Evolutionary conservation across 2,888 invertebrate species (phyloP).

Genomic region (Synanthedon vespiformis): DNA sequence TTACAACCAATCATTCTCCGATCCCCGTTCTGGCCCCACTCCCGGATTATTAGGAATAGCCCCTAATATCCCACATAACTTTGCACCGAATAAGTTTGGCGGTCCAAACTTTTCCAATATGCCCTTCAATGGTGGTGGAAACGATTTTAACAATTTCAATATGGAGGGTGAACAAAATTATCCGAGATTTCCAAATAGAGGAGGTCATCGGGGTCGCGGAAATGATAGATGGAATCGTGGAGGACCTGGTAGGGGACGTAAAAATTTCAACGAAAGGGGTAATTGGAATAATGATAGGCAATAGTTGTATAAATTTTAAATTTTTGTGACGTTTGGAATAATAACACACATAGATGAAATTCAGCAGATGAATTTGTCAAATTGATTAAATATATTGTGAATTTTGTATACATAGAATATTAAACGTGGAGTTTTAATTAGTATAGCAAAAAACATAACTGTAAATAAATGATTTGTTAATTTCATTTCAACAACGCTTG

Average conservation of each 20-base stretch:
- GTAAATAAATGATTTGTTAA: too few species aligned
- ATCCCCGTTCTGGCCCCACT: constrained; percentile 58
- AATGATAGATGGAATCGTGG: constrained; percentile 62
- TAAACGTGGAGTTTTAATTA: too few species aligned
- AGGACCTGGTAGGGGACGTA: constrained; percentile 53
- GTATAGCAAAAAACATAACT: too few species aligned
- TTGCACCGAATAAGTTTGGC: constrained; percentile 46
- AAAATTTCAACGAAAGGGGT: constrained; percentile 63
- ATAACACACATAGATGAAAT: too few species aligned
- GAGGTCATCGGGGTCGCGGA: constrained; percentile 53
- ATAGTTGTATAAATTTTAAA: constrained; percentile 21
- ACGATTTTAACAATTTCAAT: constrained; percentile 54
- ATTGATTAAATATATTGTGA: too few species aligned
- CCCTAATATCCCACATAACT: constrained; percentile 65
- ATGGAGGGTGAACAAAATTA: constrained; percentile 56
- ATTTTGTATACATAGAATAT: too few species aligned
- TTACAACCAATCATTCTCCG: constrained; percentile 53
- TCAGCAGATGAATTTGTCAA: too few species aligned
- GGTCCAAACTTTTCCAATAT: constrained; percentile 52
- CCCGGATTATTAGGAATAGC: constrained; percentile 72
- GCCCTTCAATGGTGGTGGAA: constrained; percentile 54
- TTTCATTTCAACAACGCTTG: too few species aligned
- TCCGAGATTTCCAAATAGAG: constrained; percentile 52
- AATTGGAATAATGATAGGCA: constrained; percentile 68
- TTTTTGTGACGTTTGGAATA: too few species aligned